These are phyloP conservation scores for Choloepus didactylus DNA, from an alignment of 2,797 vertebrate genomes.

Conservation along the genomic window DNA sequence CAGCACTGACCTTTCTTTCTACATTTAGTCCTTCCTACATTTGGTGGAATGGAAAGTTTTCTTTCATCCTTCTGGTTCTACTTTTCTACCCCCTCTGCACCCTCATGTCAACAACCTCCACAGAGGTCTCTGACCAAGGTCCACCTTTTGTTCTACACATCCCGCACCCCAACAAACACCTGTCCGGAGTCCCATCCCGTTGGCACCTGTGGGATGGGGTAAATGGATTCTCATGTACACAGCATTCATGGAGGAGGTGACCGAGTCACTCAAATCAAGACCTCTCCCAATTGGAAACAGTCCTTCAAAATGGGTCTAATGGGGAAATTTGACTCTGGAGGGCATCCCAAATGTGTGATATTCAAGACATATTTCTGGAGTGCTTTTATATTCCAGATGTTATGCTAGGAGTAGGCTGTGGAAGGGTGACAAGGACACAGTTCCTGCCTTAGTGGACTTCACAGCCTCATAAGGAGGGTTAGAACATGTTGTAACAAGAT, in stretches of 20 bases:
- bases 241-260: not conserved
- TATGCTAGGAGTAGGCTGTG: not conserved
- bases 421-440: not conserved
- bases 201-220: not conserved
- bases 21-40: not conserved
- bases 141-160: not conserved
- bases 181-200: not conserved
- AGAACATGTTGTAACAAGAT: rapidly evolving
- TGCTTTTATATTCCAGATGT: not conserved
- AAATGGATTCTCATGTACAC: not conserved
- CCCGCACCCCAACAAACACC: not conserved
- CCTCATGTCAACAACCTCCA: too few species aligned
- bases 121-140: not conserved
- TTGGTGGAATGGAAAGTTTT: not conserved
- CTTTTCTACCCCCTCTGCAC: not conserved
- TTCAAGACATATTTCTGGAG: not conserved
- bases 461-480: not conserved
- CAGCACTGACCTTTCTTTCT: not conserved
- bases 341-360: not conserved
- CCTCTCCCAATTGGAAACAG: not conserved
- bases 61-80: not conserved
- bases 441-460: not conserved
- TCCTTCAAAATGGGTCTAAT: not conserved
- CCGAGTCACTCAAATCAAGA: not conserved
- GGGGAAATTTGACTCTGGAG: not conserved